Percentiles rank a stretch among this genome's conserved stretches.
Conservation (phyloP, 1,140 invertebrate genomes). For the Pinna nobilis region DNA sequence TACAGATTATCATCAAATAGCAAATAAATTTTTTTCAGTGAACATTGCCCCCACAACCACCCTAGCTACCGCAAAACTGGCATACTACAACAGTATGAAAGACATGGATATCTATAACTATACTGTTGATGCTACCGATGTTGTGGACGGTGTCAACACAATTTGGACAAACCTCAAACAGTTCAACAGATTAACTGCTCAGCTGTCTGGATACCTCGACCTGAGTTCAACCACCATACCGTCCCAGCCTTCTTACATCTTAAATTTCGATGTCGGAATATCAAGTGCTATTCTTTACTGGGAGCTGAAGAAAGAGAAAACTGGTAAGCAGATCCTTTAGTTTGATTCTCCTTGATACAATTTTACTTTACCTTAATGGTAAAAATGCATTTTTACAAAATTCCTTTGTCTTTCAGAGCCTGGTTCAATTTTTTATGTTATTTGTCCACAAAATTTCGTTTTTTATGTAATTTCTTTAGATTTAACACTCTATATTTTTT, state of each 20-base stretch:
- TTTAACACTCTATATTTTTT: no score
- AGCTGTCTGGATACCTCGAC: no score
- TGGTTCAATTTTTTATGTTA: not conserved
- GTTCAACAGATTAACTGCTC: not conserved
- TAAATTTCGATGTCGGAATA: not conserved
- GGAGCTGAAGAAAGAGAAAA: not conserved
- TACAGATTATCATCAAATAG: no score
- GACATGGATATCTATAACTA: constrained; percentile 7
- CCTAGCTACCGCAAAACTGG: not conserved
- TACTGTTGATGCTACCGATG: not conserved
- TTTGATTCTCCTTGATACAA: not conserved
- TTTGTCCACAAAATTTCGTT: no score
- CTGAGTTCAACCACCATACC: no score
- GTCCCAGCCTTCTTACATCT: not conserved
- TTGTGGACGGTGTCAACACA: not conserved
- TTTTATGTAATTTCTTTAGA: no score
- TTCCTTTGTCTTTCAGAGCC: no score
- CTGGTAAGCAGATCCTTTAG: not conserved
- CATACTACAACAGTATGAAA: not conserved
- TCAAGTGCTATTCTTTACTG: not conserved
- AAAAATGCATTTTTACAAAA: no score
- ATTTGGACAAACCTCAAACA: constrained; percentile 1
- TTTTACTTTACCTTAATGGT: not conserved
- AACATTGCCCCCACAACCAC: not conserved
- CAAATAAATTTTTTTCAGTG: no score